Base-by-base conservation (phyloP, 2,888 invertebrate genomes). In the Lycocerus yunnanus region DNA sequence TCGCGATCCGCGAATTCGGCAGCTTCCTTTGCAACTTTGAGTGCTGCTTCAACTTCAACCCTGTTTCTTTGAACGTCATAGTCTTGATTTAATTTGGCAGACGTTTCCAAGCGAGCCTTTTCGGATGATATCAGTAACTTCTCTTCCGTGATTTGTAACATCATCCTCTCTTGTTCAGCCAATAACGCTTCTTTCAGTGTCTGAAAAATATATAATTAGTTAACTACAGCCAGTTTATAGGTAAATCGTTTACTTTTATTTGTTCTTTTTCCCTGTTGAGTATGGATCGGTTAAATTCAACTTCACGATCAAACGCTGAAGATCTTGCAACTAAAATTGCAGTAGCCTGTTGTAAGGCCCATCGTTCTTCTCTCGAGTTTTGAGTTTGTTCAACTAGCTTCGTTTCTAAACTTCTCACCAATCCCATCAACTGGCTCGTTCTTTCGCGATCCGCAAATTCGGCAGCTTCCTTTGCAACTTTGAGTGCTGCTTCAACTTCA, bases 221-320 rank as follows among this genome's bases (percentile, higher is more conserved):
- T 71, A 15, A 8, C 2, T 58, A 58, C 15, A 21, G 3, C 14
- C 61, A 27, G 15, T 21, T 27, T 14, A 18, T 59, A 27, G 43
- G 1, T 59, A 58, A 65, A 20, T 20, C n/a, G n/a, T n/a, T 69
- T 84, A 90, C 91, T 87, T 91, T 90, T 6, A 91, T 84, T 85
- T 91, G 90, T 78, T 91, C 90, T 68, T 90, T 88, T 84, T 91
- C 91, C 74, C 89, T 87, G 79, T 91, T 90, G 1, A 91, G 83
- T 18, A 90, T 84, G 76, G 88, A 88, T 81, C 89, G 89, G 10
- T 89, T 89, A 80, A 90, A 90, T 82, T 91, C 90, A 0, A 89
- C 88, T 84, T 92, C 91, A 79, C 90, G 88, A 79, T 88, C 90
- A 66, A 91, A 88, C 1, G 91, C 91, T n/a, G 90, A 88, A 71